Evolutionary conservation across 2,797 vertebrate species (phyloP).

Genomic region (Melopsittacus undulatus): DNA sequence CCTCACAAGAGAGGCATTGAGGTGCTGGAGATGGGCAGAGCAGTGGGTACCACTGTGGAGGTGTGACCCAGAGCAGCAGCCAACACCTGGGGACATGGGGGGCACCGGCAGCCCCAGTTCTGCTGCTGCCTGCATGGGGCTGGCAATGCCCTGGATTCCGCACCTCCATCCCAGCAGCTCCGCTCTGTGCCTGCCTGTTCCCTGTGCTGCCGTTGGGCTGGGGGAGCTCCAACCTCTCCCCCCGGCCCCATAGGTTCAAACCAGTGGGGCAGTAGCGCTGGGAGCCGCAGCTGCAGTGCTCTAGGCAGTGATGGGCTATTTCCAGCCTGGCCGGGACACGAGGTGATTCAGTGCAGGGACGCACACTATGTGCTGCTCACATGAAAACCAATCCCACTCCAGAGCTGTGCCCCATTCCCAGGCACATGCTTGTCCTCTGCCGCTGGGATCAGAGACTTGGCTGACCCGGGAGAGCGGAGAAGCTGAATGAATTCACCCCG

Average conservation of each 20-base stretch:
- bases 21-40: not conserved
- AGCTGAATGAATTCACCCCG: constrained; percentile 48
- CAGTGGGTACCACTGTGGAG: not conserved
- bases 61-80: not conserved
- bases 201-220: not conserved
- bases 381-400: constrained; percentile 66
- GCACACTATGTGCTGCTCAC: constrained; percentile 65
- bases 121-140: not conserved
- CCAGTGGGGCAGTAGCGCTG: not conserved
- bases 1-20: not conserved
- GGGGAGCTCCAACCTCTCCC: not conserved
- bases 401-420: not conserved
- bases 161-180: not conserved
- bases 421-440: constrained; percentile 15
- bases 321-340: constrained; percentile 56
- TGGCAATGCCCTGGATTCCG: not conserved
- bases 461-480: not conserved
- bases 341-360: constrained; percentile 45
- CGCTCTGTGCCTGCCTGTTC: accelerated
- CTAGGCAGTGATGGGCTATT: constrained; percentile 55
- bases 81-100: not conserved
- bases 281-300: constrained; percentile 8
- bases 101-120: not conserved
- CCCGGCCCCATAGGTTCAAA: not conserved
- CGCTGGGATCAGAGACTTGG: constrained; percentile 2